Evolutionary conservation across 2,797 vertebrate genomes (phyloP), one percentile per base, ranked within the genome.

Genomic region (Aulostomus chinensis): DNA sequence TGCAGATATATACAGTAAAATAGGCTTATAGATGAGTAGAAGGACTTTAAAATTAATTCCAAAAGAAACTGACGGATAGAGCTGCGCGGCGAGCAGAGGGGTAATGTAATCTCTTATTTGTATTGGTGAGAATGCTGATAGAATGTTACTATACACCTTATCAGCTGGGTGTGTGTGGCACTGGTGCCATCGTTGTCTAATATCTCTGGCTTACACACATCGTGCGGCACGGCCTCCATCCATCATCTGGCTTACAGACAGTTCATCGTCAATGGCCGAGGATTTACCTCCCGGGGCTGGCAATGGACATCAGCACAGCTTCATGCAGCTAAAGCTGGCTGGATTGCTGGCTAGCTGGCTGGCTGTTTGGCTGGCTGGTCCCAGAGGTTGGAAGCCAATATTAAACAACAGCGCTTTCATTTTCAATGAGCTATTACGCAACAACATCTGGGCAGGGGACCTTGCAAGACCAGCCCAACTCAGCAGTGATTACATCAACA

Each of bases 381-480:
- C 40, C 52, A 32, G 48, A 61, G 58, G 66, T 58, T 52, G 58
- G 58, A 75, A 58, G 58, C 78, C 68, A 78, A 69, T 37, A 52
- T 58, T 55, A 56, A 84, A 80, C 78, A 68, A 78, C 76, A 48
- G 59, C 39, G 68, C 59, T 78, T 82, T 77, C 38, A 78, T 58
- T 81, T 82, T 57, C 77, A 78, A 58, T 76, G 60, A 76, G 68
- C 53, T 56, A 61, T 88, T 87, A 82, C 20, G 59, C 73, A 90
- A 89, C 67, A 78, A 76, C 83, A 88, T 87, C 85, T 88, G 87
- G 73, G 42, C 66, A 29, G 67, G 52, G 61, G 73, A 66, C 76
- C 59, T 68, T 46, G 39, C 2, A 26, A 59, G 43, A 73, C 66
- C 48, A 41, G 51, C 32, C 65, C 43, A 13, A 29, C 32, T 29